Conservation (phyloP, 2,797 vertebrate genomes). For the Cyclopterus lumpus region DNA sequence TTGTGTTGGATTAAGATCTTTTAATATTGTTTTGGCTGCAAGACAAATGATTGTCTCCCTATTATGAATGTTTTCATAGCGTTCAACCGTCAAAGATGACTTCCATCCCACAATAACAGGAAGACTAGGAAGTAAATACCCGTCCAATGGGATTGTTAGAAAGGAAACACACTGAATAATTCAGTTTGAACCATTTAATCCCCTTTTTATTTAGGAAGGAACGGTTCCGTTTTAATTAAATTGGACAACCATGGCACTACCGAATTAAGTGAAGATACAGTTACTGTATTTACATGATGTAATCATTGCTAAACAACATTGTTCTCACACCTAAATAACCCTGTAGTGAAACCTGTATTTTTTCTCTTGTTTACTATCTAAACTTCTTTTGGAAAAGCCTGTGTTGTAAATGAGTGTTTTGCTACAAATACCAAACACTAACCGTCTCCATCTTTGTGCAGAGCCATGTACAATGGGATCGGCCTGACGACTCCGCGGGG, state of each 20-base stretch:
- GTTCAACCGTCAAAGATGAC: background rate
- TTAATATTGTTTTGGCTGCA: background rate
- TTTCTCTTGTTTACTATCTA: background rate
- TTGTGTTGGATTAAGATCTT: background rate
- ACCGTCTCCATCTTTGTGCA: constrained; percentile 2
- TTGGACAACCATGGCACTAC: background rate
- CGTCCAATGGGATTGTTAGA: background rate
- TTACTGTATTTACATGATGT: background rate
- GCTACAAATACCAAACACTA: background rate
- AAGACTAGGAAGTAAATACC: background rate
- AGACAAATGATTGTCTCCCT: background rate
- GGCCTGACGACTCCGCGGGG: constrained; percentile 93
- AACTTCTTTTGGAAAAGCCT: too few relatives aligned
- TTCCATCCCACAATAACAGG: background rate
- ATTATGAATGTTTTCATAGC: too few relatives aligned
- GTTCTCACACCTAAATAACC: background rate
- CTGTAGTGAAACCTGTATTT: background rate
- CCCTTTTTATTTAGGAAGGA: too few relatives aligned
- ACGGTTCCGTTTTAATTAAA: background rate
- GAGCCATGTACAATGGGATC: constrained; percentile 95
- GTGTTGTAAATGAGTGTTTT: background rate
- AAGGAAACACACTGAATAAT: background rate
- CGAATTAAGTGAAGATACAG: background rate
- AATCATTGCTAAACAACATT: background rate
- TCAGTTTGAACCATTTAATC: background rate